Conservation (phyloP, 2,888 invertebrate genomes). For the Metopia argyrocephala region DNA sequence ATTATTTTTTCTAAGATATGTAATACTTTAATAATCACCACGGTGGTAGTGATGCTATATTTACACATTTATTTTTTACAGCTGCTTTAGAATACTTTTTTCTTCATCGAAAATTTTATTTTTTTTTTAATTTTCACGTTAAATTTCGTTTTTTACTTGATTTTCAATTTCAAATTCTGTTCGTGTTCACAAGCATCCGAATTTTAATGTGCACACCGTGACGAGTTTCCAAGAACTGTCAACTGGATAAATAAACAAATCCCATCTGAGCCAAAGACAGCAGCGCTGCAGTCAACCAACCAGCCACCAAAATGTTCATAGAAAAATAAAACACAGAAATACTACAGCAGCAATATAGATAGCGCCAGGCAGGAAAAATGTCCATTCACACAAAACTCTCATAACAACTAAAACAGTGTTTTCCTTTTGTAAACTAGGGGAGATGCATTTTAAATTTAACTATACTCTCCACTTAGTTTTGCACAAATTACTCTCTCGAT, state of each 20-base stretch:
- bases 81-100: conserved; percentile 5
- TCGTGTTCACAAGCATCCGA: conserved; percentile 66
- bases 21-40: background rate
- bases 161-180: background rate
- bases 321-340: background rate
- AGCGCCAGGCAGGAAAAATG: conserved; percentile 50
- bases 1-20: background rate
- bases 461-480: conserved; percentile 22
- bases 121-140: background rate
- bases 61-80: conserved; percentile 1
- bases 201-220: conserved; percentile 74
- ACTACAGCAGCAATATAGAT: conserved; percentile 42
- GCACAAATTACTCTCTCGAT: conserved; percentile 16
- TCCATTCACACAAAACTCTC: background rate
- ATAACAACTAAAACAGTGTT: background rate
- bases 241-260: conserved; percentile 74
- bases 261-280: conserved; percentile 57
- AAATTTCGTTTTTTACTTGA: background rate
- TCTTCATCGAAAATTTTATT: background rate
- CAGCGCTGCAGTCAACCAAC: conserved; percentile 35
- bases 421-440: conserved; percentile 31
- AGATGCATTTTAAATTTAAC: conserved; percentile 42
- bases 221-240: conserved; percentile 77
- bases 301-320: conserved; percentile 39
- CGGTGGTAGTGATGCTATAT: background rate